Conservation (phyloP, 2,113 vertebrate genomes). For the Drymodes brunneopygia region DNA sequence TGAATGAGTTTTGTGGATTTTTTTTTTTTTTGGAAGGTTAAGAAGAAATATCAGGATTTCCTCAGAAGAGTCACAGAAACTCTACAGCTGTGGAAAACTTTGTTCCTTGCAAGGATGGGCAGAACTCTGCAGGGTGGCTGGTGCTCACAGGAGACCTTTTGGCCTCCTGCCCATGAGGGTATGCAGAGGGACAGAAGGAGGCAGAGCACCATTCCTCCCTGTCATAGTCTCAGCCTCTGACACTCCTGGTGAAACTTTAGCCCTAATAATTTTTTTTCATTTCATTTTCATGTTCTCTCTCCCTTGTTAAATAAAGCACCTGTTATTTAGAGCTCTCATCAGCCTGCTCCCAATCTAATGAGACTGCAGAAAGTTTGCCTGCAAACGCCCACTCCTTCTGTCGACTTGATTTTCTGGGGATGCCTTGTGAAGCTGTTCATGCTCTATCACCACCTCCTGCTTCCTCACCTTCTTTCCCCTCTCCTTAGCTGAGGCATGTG, state of each 20-base stretch:
- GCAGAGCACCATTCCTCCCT: neutral
- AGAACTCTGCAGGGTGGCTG: neutral
- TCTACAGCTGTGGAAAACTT: neutral
- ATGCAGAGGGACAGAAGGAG: neutral
- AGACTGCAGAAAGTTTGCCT: conserved; percentile 53
- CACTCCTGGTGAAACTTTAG: neutral
- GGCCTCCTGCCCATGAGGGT: neutral
- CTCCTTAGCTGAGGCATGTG: conserved; percentile 19
- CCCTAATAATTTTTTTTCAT: neutral
- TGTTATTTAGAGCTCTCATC: conserved; percentile 53
- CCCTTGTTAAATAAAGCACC: conserved; percentile 27
- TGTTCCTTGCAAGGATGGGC: neutral
- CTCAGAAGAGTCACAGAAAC: neutral
- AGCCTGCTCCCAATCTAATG: conserved; percentile 25
- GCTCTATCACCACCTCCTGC: conserved; percentile 44
- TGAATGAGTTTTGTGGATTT: neutral
- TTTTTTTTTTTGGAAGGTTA: neutral
- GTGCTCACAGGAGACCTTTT: neutral
- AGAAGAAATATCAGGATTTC: neutral
- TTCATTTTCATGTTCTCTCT: neutral
- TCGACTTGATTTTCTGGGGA: conserved; percentile 51
- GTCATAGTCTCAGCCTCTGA: neutral
- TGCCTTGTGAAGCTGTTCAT: conserved; percentile 39
- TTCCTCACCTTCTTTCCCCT: conserved; percentile 54
- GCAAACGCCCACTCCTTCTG: conserved; percentile 61